Percentiles rank a stretch among this genome's conserved stretches.
Evolutionary conservation across 92 coral and sea anemone species (phyloP).

Genomic region (Umimayanthus chanpuru): DNA sequence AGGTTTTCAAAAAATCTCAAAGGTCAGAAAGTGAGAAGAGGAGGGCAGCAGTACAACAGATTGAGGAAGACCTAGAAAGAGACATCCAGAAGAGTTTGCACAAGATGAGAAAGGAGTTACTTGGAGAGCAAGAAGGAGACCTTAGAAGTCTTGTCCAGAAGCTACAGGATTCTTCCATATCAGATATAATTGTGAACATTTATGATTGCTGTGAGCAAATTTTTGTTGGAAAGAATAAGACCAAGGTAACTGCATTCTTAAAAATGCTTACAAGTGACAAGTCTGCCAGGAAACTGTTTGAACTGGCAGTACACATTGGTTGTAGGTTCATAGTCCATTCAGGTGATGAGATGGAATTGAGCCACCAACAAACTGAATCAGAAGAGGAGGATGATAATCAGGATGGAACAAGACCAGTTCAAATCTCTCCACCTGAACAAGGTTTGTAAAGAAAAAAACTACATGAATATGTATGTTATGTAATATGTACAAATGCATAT

Average conservation of each 20-base stretch:
- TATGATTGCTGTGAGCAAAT: conserved; percentile 64
- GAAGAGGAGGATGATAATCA: conserved; percentile 18
- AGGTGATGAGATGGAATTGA: conserved; percentile 18
- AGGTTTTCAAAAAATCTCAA: conserved; percentile 76
- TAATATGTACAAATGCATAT: too few relatives aligned
- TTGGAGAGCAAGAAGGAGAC: conserved; percentile 74
- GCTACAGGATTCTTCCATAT: conserved; percentile 66
- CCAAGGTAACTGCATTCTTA: conserved; percentile 55
- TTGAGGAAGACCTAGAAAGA: conserved; percentile 66
- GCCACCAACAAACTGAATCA: not conserved
- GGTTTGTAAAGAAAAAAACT: not conserved
- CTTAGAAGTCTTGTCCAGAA: conserved; percentile 69
- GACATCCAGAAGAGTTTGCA: conserved; percentile 67
- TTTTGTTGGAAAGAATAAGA: conserved; percentile 55
- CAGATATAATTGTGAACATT: conserved; percentile 58
- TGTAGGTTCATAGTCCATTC: conserved; percentile 56
- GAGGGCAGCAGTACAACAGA: conserved; percentile 59
- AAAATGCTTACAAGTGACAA: conserved; percentile 42
- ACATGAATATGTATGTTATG: too few relatives aligned
- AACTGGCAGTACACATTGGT: conserved; percentile 70
- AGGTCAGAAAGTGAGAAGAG: conserved; percentile 68
- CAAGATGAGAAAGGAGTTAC: conserved; percentile 73
- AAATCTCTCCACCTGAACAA: conserved; percentile 3
- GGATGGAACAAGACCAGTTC: not conserved
- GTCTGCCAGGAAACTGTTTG: conserved; percentile 68